phyloP scores from a whole-genome alignment of 2,113 vertebrate genomes.

The Thermophis baileyi region DNA sequence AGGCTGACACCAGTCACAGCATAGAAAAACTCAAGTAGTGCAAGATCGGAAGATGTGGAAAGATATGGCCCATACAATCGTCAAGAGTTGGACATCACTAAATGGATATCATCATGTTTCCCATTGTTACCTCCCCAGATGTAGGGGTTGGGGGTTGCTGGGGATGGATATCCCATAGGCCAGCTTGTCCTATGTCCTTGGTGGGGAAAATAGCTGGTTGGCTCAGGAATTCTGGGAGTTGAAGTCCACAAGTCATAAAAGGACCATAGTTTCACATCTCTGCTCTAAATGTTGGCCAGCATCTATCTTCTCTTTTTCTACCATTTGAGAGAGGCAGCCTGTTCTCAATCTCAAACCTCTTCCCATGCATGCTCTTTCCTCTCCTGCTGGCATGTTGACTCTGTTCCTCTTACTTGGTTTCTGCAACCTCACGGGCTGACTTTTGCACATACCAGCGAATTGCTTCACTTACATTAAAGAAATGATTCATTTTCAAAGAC shows the following conservation, averaged over 20 bases:
- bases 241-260: too few relatives aligned
- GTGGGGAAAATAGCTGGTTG: neutral
- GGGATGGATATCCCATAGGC: neutral
- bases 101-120: neutral
- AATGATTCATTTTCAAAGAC: neutral
- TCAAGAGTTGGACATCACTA: too few relatives aligned
- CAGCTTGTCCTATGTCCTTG: neutral
- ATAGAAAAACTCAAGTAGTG: too few relatives aligned
- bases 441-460: neutral
- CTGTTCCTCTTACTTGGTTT: neutral
- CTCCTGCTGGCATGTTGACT: neutral
- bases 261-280: too few relatives aligned
- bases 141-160: neutral
- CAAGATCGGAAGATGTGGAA: too few relatives aligned
- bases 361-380: neutral
- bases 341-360: neutral
- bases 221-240: neutral
- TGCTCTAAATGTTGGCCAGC: neutral
- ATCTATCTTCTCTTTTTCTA: neutral
- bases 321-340: neutral
- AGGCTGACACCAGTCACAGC: too few relatives aligned
- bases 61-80: too few relatives aligned
- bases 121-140: neutral
- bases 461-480: neutral
- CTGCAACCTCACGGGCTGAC: neutral